These are phyloP conservation scores for Dicrurus megarhynchus DNA, from an alignment of 2,113 vertebrate species.

Conservation along the genomic window DNA sequence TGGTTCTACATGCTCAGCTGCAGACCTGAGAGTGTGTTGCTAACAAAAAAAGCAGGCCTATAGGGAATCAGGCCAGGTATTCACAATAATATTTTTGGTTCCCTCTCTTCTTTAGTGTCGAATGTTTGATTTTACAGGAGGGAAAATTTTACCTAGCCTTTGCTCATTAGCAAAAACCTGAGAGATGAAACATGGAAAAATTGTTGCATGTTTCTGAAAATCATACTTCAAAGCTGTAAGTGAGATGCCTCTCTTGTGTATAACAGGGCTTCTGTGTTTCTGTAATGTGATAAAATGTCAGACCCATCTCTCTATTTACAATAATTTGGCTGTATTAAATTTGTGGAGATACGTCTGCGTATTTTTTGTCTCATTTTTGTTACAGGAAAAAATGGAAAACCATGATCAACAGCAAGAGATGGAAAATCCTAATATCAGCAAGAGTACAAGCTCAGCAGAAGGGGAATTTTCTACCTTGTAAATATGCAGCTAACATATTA, in stretches of 20 bases:
- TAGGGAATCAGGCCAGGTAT: background rate
- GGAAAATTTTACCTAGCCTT: background rate
- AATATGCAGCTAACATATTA: slow-evolving; percentile 17
- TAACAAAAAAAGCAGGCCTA: background rate
- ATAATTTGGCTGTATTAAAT: background rate
- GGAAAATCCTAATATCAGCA: slow-evolving; percentile 1
- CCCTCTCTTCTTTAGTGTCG: background rate
- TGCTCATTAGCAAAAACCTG: slow-evolving; percentile 12
- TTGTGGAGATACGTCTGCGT: background rate
- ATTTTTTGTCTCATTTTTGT: background rate
- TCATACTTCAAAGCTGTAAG: background rate
- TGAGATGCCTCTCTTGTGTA: background rate
- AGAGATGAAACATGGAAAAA: background rate
- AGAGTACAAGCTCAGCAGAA: slow-evolving; percentile 4
- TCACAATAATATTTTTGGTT: background rate
- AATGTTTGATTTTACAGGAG: background rate
- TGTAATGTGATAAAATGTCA: background rate
- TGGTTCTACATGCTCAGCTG: background rate
- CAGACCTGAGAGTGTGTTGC: background rate
- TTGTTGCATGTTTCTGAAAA: background rate
- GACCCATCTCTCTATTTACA: background rate
- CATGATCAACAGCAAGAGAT: background rate
- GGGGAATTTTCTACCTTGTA: background rate
- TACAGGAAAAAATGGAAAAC: background rate
- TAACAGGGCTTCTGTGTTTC: background rate